Evolutionary conservation across 1,140 invertebrate genomes (phyloP).

Genomic region (Diplogasteroides magnus): DNA sequence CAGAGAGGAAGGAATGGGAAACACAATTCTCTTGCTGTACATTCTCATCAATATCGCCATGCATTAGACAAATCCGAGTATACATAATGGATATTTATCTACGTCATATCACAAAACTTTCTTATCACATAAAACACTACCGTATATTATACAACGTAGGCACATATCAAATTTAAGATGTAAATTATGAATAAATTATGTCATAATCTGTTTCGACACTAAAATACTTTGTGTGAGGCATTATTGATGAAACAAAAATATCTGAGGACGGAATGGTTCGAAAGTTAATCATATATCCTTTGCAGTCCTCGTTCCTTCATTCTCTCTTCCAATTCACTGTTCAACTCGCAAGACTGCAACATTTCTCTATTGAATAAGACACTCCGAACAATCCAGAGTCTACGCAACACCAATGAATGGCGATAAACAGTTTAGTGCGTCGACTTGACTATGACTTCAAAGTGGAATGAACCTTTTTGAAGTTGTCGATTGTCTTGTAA

Average conservation of each 20-base stretch:
- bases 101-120: no score
- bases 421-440: background rate
- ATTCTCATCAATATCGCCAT: no score
- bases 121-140: no score
- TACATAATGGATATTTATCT: no score
- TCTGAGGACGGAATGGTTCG: background rate
- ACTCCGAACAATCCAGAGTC: background rate
- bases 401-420: background rate
- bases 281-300: no score
- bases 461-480: conserved; percentile 1
- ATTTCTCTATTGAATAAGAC: background rate
- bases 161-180: background rate
- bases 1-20: background rate
- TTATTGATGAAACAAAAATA: background rate
- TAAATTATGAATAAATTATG: no score
- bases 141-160: background rate
- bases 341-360: background rate
- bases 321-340: background rate
- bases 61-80: no score
- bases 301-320: background rate
- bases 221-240: background rate
- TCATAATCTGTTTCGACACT: background rate
- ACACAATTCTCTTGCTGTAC: no score
- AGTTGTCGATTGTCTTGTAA: conserved; percentile 7
- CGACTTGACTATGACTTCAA: background rate